Evolutionary conservation across 2,113 vertebrate species (phyloP).

Genomic region (Seriola quinqueradiata): DNA sequence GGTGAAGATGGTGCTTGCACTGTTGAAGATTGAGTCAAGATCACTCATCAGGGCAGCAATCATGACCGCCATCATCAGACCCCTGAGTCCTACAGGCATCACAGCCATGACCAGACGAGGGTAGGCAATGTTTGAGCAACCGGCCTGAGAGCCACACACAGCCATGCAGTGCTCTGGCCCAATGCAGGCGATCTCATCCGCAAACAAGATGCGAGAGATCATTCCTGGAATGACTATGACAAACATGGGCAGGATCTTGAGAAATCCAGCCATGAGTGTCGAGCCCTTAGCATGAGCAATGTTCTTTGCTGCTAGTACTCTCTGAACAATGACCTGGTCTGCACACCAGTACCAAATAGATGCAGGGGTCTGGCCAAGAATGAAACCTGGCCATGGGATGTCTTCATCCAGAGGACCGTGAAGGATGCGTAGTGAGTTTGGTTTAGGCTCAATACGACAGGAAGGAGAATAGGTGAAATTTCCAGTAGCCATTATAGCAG

Average conservation of each 20-base stretch:
- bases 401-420: slow-evolving; percentile 95
- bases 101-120: slow-evolving; percentile 96
- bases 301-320: slow-evolving; percentile 97
- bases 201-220: slow-evolving; percentile 96
- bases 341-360: slow-evolving; percentile 99
- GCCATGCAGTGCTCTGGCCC: slow-evolving; percentile 97
- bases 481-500: slow-evolving; percentile 88
- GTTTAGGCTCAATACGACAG: slow-evolving; percentile 92
- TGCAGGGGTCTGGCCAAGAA: slow-evolving; percentile 97
- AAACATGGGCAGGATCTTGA: slow-evolving; percentile 98
- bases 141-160: slow-evolving; percentile 95
- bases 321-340: slow-evolving; percentile 98
- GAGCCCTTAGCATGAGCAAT: slow-evolving; percentile 94
- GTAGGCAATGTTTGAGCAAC: slow-evolving; percentile 98
- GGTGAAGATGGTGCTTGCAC: slow-evolving; percentile 98
- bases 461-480: slow-evolving; percentile 92
- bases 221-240: slow-evolving; percentile 98
- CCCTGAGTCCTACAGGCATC: slow-evolving; percentile 95
- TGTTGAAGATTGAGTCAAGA: slow-evolving; percentile 98
- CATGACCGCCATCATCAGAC: slow-evolving; percentile 99
- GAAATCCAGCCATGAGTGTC: slow-evolving; percentile 96
- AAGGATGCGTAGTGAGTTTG: slow-evolving; percentile 90
- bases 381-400: slow-evolving; percentile 96
- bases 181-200: slow-evolving; percentile 94
- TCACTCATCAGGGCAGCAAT: slow-evolving; percentile 99